Evolutionary conservation across 2,888 invertebrate species (phyloP), one percentile per base, ranked within the genome.

Genomic region (Caenorhabditis zanzibari): DNA sequence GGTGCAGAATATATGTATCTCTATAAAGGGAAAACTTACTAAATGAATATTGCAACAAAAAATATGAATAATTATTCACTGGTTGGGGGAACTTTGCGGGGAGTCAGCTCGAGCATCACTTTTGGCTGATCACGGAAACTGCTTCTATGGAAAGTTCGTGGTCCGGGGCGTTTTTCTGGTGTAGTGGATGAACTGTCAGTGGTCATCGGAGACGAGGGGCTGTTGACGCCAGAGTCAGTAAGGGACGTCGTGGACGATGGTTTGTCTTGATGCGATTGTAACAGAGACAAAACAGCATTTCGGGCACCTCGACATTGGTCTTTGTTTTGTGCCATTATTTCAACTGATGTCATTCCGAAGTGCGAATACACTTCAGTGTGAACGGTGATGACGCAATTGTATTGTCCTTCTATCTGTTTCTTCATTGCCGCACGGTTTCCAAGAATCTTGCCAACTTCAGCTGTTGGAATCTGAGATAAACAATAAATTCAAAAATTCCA

Each of bases 41-140:
- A 68, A 24, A 38, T 0, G 19, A 28, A 54, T 35, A 54, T 35
- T 14, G 14, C n/a, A 52, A 28, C 1, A 52, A 35, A 41, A 24
- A 9, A n/a, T n/a, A 41, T 2, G 24, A n/a, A 4, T 10, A n/a
- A 47, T 64, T 64, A 73, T 68, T 83, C 75, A 19, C 22, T 32
- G 5, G 56, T 26, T 2, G 64, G 56, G 1, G 71, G 47, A 1
- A 35, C 5, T 63, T 84, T 84, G 3, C 81, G 71, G 1, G 84
- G 84, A n/a, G 74, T 84, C 54, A 84, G 38, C 14, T 68, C 81
- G 14, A 84, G 56, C 26, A 84, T 41, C 16, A 84, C 76, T 47
- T 84, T 84, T 16, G 80, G 80, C 28, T 84, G 84, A 63, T 84
- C 76, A 14, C 80, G 76, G 61, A 84, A 84, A 28, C 59, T 73